A percentile compares a stretch with the other conserved stretches of the same genome.
These are phyloP conservation scores for Sylvilagus bachmani DNA, from an alignment of 2,113 vertebrate species.

Conservation along the genomic window DNA sequence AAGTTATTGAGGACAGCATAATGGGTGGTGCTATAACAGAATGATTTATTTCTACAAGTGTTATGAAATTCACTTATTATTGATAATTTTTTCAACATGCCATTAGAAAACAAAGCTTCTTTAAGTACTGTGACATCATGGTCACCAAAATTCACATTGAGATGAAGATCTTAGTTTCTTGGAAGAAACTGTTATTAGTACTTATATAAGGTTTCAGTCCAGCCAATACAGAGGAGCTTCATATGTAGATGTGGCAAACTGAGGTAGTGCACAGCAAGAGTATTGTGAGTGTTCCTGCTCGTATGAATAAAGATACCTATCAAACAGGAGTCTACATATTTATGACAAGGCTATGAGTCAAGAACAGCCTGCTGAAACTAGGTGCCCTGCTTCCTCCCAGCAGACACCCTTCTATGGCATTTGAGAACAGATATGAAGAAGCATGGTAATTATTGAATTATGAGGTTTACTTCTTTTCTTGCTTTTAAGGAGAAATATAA, in stretches of 20 bases:
- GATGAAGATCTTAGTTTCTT: slow-evolving; percentile 58
- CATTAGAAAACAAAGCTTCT: slow-evolving; percentile 60
- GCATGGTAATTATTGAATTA: slow-evolving; percentile 44
- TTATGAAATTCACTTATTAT: slow-evolving; percentile 59
- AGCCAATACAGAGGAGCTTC: neutral
- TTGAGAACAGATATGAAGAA: slow-evolving; percentile 76
- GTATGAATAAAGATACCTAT: slow-evolving; percentile 64
- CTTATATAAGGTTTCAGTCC: slow-evolving; percentile 4
- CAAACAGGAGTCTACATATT: slow-evolving; percentile 65
- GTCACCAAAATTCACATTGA: slow-evolving; percentile 27
- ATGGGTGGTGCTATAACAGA: slow-evolving; percentile 42
- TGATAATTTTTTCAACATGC: slow-evolving; percentile 60
- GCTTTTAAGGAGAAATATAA: slow-evolving; percentile 72
- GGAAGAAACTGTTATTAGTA: slow-evolving; percentile 38
- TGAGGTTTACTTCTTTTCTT: slow-evolving; percentile 63
- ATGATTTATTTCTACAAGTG: slow-evolving; percentile 50
- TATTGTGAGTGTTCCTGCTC: slow-evolving; percentile 62
- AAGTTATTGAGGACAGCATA: slow-evolving; percentile 46
- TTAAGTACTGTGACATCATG: slow-evolving; percentile 57
- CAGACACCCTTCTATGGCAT: slow-evolving; percentile 71
- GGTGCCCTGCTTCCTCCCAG: slow-evolving; percentile 53
- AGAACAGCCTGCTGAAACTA: slow-evolving; percentile 64
- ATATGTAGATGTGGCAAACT: neutral
- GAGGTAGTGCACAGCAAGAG: slow-evolving; percentile 38
- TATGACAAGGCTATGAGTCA: slow-evolving; percentile 64